phyloP scores from a whole-genome alignment of 2,888 invertebrate genomes.

The Carpatolechia fugitivella region DNA sequence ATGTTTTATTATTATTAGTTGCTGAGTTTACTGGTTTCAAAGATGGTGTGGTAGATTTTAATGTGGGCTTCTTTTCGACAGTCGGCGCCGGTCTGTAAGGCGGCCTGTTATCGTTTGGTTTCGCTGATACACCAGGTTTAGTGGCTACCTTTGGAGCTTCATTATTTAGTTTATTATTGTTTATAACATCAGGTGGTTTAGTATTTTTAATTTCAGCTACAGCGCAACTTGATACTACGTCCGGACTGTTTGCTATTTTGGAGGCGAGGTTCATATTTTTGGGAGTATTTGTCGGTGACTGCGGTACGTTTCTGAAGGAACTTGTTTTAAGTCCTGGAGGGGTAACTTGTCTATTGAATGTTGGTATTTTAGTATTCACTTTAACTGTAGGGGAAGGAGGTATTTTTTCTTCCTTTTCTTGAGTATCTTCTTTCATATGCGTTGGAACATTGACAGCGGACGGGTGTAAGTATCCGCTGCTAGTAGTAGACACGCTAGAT shows the following conservation, averaged over 20 bases:
- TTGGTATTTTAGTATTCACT: slow-evolving; percentile 71
- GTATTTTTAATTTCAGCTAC: slow-evolving; percentile 66
- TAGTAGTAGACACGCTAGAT: slow-evolving; percentile 81
- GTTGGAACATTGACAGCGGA: slow-evolving; percentile 84
- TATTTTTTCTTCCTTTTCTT: slow-evolving; percentile 50
- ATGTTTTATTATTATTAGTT: slow-evolving; percentile 44
- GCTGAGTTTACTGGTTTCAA: slow-evolving; percentile 50
- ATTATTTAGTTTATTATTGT: slow-evolving; percentile 66
- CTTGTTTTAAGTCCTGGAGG: slow-evolving; percentile 73
- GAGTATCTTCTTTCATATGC: slow-evolving; percentile 43
- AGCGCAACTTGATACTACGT: slow-evolving; percentile 85
- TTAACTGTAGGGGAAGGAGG: slow-evolving; percentile 65
- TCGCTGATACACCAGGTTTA: slow-evolving; percentile 64
- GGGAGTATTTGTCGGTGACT: slow-evolving; percentile 56
- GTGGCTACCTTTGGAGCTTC: slow-evolving; percentile 69
- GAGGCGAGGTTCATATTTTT: slow-evolving; percentile 50
- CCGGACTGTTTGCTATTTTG: slow-evolving; percentile 82
- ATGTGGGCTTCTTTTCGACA: slow-evolving; percentile 59
- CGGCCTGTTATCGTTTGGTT: slow-evolving; percentile 62
- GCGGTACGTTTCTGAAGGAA: slow-evolving; percentile 62
- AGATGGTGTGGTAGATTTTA: slow-evolving; percentile 44
- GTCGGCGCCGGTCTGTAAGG: slow-evolving; percentile 57
- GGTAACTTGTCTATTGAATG: slow-evolving; percentile 66
- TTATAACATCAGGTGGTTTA: slow-evolving; percentile 82
- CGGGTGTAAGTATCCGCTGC: slow-evolving; percentile 86